These are phyloP conservation scores for Pelecanoides urinatrix DNA, from an alignment of 2,113 vertebrate species.

Conservation along the genomic window DNA sequence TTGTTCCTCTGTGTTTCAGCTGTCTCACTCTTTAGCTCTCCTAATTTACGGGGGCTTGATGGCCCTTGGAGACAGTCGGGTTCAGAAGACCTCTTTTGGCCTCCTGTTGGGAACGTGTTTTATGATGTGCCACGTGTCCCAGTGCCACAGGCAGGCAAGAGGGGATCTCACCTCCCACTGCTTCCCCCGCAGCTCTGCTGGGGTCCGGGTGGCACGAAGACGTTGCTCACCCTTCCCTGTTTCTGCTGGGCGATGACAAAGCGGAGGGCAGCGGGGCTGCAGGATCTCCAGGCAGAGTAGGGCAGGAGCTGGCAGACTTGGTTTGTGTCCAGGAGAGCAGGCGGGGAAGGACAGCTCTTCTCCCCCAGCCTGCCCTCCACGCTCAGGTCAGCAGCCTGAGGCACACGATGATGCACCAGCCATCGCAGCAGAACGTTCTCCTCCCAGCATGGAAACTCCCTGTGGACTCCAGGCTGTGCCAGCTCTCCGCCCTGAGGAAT, in stretches of 20 bases:
- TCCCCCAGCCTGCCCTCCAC: background rate
- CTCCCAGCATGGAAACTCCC: background rate
- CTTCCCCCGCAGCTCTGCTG: background rate
- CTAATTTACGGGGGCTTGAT: background rate
- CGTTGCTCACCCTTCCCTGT: rapidly evolving
- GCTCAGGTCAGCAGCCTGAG: background rate
- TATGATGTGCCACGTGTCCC: rapidly evolving
- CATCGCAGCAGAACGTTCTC: background rate
- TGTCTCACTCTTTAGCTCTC: background rate
- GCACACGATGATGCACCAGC: background rate
- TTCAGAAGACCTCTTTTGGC: background rate
- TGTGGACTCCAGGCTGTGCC: background rate
- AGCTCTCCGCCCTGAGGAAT: background rate
- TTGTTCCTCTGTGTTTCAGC: background rate
- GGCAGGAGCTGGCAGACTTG: background rate
- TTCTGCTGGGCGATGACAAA: background rate
- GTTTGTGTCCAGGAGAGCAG: background rate
- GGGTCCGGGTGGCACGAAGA: rapidly evolving
- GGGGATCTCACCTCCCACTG: background rate
- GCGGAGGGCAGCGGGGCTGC: background rate
- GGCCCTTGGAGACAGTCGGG: background rate
- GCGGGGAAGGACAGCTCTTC: background rate
- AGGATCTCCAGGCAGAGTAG: background rate
- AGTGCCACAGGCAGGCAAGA: background rate
- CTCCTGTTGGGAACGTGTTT: background rate